Base-by-base conservation (phyloP, 2,113 vertebrate species). In the Lasiurus borealis region DNA sequence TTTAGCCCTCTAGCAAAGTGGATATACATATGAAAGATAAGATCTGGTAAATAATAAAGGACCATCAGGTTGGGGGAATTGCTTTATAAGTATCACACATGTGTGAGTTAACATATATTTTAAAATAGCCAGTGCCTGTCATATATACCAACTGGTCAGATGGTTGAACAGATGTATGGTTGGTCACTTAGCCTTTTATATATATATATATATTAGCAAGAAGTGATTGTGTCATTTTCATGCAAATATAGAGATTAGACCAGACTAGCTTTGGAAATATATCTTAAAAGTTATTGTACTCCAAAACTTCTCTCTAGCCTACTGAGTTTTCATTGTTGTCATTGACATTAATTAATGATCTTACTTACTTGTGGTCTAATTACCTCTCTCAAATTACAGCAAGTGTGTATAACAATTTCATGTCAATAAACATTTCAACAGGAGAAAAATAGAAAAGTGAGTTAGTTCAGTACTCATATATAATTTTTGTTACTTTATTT, bases 201-300 rank as follows among this genome's bases (percentile, higher is more conserved):
- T 62, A 27, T 62, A n/a, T n/a, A n/a, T n/a, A 27, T 25, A 62
- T 23, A 12, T 27, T 11, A 62, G 59, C 27, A 62, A 27, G 59
- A 62, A 18, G 75, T 80, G 69, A 78, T 57, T 48, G 23, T 86
- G 44, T 40, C 19, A 81, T 91, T 86, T 85, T 68, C n/a, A 50
- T 31, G 11, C 27, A 83, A 66, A 25, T 6, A 25, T 82, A 66
- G 11, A 81, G 31, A 82, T 85, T 80, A 93, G 54, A 82, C 23
- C n/a, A 77, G 52, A 85, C 21, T 27, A 76, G 27, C 19, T 57
- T 96, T 88, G 85, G 36, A 50, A 54, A 76, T 91, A 88, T 18
- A 64, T 90, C 85, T 94, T 48, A 90, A 21, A 86, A 92, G 40
- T 75, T 31, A 82, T 91, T 54, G 36, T 29, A 59, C 44, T 64